Percentiles rank a stretch among this genome's conserved stretches.
phyloP scores from a whole-genome alignment of 2,113 vertebrate species.

The Indicator maculatus region DNA sequence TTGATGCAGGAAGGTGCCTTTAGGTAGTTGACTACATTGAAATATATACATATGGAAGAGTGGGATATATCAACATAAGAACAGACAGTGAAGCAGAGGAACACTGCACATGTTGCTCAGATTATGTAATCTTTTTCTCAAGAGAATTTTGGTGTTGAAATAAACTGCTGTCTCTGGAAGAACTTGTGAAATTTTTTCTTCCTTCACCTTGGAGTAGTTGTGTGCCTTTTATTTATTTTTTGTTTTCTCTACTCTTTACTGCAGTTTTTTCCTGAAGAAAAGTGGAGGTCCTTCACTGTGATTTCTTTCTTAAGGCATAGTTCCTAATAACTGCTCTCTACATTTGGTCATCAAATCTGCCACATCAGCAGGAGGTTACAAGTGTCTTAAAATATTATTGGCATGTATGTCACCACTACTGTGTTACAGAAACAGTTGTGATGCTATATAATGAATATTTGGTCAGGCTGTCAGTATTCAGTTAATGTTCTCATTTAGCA shows the following conservation, averaged over 20 bases:
- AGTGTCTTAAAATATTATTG: background rate
- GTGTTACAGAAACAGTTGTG: background rate
- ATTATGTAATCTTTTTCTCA: background rate
- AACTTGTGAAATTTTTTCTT: background rate
- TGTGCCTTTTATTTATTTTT: background rate
- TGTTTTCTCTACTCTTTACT: background rate
- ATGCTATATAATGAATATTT: background rate
- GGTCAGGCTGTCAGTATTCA: background rate
- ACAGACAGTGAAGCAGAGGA: background rate
- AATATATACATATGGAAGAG: background rate
- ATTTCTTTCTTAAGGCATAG: background rate
- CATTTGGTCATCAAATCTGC: background rate
- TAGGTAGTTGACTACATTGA: background rate
- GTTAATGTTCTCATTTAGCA: constrained; percentile 2
- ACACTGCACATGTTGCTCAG: background rate
- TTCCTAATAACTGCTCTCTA: background rate
- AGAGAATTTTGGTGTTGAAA: background rate
- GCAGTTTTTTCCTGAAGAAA: background rate
- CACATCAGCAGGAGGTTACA: background rate
- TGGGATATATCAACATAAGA: background rate
- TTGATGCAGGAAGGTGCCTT: background rate
- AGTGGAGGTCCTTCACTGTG: background rate
- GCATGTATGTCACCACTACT: background rate
- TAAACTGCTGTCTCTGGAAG: background rate
- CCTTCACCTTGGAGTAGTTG: background rate